phyloP scores from a whole-genome alignment of 2,888 invertebrate species.

The Trichogramma dendrolimi region DNA sequence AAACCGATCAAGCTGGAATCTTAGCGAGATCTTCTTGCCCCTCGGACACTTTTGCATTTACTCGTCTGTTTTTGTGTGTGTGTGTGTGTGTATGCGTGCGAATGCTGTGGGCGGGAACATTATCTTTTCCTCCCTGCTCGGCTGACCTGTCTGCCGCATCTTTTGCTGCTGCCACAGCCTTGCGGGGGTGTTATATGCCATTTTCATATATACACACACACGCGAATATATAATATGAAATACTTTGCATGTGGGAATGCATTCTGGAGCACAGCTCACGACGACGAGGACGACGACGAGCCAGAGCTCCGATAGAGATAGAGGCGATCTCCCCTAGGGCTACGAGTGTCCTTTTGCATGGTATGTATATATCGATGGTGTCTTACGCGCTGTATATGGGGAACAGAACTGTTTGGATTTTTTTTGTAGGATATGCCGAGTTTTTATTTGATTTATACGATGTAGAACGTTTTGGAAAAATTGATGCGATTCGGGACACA shows the following conservation, averaged over 20 bases:
- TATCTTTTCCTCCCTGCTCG: constrained; percentile 4
- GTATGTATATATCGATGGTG: no score
- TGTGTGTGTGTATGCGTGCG: constrained; percentile 40
- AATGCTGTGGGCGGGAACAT: constrained; percentile 22
- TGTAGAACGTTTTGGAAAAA: no score
- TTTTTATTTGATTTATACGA: no score
- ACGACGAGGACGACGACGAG: no score
- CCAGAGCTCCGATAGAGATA: no score
- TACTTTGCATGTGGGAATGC: constrained; percentile 16
- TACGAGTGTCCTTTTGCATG: no score
- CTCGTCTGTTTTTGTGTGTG: constrained; percentile 42
- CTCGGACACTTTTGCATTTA: constrained; percentile 11
- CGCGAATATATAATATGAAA: constrained; percentile 5
- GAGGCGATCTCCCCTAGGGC: no score
- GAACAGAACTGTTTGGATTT: no score
- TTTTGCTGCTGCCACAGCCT: neutral
- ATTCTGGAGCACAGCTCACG: constrained; percentile 22
- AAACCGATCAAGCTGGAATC: neutral
- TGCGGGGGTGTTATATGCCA: neutral
- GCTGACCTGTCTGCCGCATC: neutral
- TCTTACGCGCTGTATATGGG: no score
- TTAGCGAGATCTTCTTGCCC: constrained; percentile 8
- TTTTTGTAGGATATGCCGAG: no score
- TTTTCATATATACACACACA: neutral
- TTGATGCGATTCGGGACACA: no score